Base-by-base conservation (phyloP, 1,140 invertebrate genomes). In the Thaumatotibia leucotreta region DNA sequence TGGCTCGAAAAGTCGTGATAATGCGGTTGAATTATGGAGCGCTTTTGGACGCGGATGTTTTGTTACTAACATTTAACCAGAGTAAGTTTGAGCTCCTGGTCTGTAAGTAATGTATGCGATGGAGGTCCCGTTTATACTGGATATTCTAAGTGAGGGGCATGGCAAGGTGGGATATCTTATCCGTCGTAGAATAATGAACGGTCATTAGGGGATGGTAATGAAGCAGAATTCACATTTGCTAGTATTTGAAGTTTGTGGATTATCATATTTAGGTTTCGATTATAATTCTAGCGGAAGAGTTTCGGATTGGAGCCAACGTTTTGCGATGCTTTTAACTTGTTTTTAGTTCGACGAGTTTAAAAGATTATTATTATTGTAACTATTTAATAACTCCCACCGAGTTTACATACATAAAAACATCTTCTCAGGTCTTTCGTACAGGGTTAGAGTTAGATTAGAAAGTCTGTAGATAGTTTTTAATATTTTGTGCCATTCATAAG, bases 1-100 rank as follows among this genome's bases (percentile, higher is more conserved):
- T 58, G 52, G 52, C 52, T 58, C 5, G 52, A 58, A 29, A 58
- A 58, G 52, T 58, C 52, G 24, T 58, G 52, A 58, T 58, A 58
- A 58, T 58, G 52, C 52, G n/a, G 4, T 58, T 58, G 52, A 58
- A 31, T 58, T 58, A 58, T 58, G 52, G 24, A 54, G 22, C 50
- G 11, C 39, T 54, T 27, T 50, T 10, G 23, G 50, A 14, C 17
- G 39, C 39, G 17, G 11, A 45, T 45, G 17, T 17, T 45, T 5
- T 45, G 39, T 45, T 45, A 20, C n/a, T n/a, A n/a, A 5, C 11
- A 39, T 39, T 39, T 17, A 2, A 39, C 39, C 39, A 45, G 14
- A 20, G 5, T n/a, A 45, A 20, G 6, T 0, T 2, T 45, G 17
- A 17, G 14, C 39, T 45, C 14, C 14, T 2, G n/a, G 6, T 45